Percentiles rank a stretch among this genome's conserved stretches.
These are phyloP conservation scores for Etheostoma perlongum DNA, from an alignment of 2,797 vertebrate species.

Conservation along the genomic window DNA sequence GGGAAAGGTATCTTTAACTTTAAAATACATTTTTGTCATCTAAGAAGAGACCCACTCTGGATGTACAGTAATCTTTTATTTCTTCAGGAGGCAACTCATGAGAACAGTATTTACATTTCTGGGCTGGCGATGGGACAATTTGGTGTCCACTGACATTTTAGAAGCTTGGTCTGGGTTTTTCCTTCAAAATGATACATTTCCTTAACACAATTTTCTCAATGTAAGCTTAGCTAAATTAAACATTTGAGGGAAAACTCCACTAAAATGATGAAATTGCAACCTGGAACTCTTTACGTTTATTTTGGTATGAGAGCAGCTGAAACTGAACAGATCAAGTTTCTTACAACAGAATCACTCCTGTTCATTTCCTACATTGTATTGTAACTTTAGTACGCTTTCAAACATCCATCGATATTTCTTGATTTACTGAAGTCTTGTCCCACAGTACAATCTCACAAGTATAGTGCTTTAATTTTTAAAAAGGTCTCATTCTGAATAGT, in stretches of 20 bases:
- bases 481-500: slow-evolving; percentile 21
- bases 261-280: too few species aligned
- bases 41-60: slow-evolving; percentile 30
- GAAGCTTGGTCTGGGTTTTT: slow-evolving; percentile 8
- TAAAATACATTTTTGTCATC: neutral
- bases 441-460: neutral
- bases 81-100: slow-evolving; percentile 64
- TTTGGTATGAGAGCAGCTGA: slow-evolving; percentile 36
- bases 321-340: slow-evolving; percentile 50
- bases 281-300: neutral
- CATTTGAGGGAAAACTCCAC: neutral
- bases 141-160: slow-evolving; percentile 1
- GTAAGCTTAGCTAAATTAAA: slow-evolving; percentile 2
- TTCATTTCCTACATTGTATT: slow-evolving; percentile 24
- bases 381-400: neutral
- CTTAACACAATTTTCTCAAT: neutral
- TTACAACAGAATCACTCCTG: slow-evolving; percentile 51
- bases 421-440: neutral
- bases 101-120: slow-evolving; percentile 72
- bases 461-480: slow-evolving; percentile 17
- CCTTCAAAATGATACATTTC: slow-evolving; percentile 12
- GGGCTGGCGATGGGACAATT: slow-evolving; percentile 35
- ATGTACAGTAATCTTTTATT: slow-evolving; percentile 70
- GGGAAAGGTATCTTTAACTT: too few species aligned
- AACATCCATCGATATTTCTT: neutral